Evolutionary conservation across 2,888 invertebrate species (phyloP).

Genomic region (Campopleginae sp.): DNA sequence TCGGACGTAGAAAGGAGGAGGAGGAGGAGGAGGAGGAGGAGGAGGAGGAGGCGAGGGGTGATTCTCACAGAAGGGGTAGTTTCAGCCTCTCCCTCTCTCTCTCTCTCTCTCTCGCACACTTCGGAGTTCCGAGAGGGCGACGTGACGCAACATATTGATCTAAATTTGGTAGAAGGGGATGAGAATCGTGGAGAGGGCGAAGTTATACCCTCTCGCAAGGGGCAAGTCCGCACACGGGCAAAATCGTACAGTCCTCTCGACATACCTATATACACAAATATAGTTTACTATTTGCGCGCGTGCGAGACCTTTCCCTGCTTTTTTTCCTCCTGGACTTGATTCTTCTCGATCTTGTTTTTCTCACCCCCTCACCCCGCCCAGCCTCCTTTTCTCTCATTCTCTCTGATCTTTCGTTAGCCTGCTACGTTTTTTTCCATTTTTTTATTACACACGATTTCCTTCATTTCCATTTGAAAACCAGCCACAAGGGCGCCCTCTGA

Average conservation of each 20-base stretch:
- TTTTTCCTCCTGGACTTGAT: constrained; percentile 25
- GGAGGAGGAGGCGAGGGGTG: constrained; percentile 11
- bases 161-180: constrained; percentile 78
- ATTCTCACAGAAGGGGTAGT: constrained; percentile 18
- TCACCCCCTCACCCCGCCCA: background rate
- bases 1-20: constrained; percentile 49
- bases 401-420: constrained; percentile 28
- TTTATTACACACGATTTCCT: constrained; percentile 12
- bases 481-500: background rate
- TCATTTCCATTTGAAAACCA: background rate
- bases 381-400: background rate
- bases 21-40: constrained; percentile 26
- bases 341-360: constrained; percentile 21
- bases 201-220: constrained; percentile 39
- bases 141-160: constrained; percentile 84
- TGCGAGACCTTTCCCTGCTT: constrained; percentile 35
- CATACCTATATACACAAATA: constrained; percentile 68
- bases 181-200: constrained; percentile 60
- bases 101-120: constrained; percentile 35
- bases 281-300: constrained; percentile 55
- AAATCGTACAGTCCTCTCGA: constrained; percentile 69
- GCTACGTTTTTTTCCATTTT: constrained; percentile 16
- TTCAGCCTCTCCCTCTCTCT: constrained; percentile 20
- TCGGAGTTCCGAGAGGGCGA: constrained; percentile 71
- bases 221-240: constrained; percentile 54